Conservation (phyloP, 2,888 invertebrate genomes). For the Drosophila leonis region DNA sequence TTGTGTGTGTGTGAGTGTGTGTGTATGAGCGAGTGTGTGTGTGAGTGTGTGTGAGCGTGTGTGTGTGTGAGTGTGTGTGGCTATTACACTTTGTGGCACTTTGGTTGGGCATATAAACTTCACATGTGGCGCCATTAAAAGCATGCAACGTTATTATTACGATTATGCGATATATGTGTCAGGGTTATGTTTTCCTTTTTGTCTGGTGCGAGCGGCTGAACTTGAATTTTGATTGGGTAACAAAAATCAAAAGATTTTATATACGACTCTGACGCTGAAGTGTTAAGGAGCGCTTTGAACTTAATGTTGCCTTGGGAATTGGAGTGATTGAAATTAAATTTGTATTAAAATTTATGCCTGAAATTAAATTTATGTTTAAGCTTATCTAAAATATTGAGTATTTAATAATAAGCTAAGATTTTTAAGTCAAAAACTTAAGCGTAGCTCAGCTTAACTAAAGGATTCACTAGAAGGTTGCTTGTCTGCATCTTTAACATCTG, state of each 20-base stretch:
- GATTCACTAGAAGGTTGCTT: too few species aligned
- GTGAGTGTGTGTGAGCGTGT: conserved; percentile 32
- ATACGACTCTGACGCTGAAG: too few species aligned
- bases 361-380: too few species aligned
- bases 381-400: too few species aligned
- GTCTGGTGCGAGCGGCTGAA: conserved; percentile 22
- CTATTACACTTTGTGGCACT: conserved; percentile 72
- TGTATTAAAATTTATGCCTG: not conserved
- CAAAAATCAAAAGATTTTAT: not conserved
- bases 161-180: conserved; percentile 66
- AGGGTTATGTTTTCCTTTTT: conserved; percentile 17
- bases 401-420: too few species aligned
- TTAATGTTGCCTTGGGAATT: not conserved
- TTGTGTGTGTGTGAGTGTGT: conserved; percentile 22
- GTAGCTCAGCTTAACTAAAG: too few species aligned
- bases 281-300: not conserved
- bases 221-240: conserved; percentile 25
- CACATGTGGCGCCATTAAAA: conserved; percentile 65
- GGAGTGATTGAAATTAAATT: not conserved
- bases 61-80: conserved; percentile 33
- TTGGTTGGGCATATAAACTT: conserved; percentile 45
- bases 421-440: too few species aligned
- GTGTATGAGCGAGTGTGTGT: conserved; percentile 27
- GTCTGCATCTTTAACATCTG: too few species aligned
- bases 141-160: conserved; percentile 70